Evolutionary conservation across 1,140 invertebrate genomes (phyloP).

Genomic region (Pseudomyrmex gracilis): DNA sequence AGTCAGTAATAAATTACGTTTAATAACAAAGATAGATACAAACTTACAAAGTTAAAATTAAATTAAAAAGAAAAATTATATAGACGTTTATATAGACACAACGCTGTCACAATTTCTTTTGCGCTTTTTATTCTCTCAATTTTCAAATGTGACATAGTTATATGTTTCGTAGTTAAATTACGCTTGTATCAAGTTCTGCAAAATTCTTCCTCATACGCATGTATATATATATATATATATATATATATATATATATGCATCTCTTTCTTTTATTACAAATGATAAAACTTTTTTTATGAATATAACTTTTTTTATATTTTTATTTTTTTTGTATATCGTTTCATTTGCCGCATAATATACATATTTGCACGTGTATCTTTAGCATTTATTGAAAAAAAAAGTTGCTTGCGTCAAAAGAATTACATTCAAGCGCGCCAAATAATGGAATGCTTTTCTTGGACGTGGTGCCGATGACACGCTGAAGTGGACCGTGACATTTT

Average conservation of each 20-base stretch:
- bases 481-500: slow-evolving; percentile 42
- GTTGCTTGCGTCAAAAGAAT: slow-evolving; percentile 21
- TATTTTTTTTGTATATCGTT: no score
- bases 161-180: no score
- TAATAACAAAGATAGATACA: no score
- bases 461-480: slow-evolving; percentile 45
- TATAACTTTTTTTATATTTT: no score
- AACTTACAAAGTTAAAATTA: no score
- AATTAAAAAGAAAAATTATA: no score
- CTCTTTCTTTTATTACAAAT: no score
- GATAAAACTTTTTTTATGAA: no score
- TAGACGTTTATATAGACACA: no score
- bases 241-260: no score
- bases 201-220: background rate
- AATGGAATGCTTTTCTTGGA: slow-evolving; percentile 55
- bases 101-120: background rate
- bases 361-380: slow-evolving; percentile 16
- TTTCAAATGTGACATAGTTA: no score
- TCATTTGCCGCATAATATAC: background rate
- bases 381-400: background rate
- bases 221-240: background rate
- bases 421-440: slow-evolving; percentile 37
- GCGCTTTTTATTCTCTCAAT: background rate
- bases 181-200: background rate
- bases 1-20: background rate